phyloP scores from a whole-genome alignment of 2,797 vertebrate species.

The Sphenodon punctatus region DNA sequence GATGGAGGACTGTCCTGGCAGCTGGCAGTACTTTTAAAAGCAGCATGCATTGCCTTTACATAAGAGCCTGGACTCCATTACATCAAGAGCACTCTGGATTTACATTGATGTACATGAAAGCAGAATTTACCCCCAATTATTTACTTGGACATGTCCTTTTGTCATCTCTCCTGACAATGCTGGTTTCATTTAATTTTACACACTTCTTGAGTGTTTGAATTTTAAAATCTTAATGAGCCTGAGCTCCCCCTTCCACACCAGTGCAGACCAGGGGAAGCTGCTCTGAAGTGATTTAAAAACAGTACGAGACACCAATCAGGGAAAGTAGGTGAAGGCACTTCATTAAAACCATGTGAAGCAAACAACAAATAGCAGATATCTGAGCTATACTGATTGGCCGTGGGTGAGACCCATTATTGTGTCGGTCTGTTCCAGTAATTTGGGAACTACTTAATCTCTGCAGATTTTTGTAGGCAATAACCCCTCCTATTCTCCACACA shows the following conservation, averaged over 20 bases:
- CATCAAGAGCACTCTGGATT: background rate
- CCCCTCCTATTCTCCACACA: no score
- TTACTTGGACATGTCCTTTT: background rate
- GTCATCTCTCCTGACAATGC: background rate
- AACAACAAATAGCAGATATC: background rate
- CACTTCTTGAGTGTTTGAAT: background rate
- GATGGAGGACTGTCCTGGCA: no score
- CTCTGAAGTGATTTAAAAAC: background rate
- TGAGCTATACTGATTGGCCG: background rate
- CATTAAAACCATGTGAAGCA: background rate
- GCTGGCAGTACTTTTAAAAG: no score
- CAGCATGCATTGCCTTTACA: background rate
- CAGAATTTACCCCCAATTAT: accelerated
- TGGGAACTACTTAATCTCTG: no score
- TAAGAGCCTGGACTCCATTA: background rate
- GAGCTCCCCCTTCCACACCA: background rate
- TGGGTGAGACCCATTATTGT: no score
- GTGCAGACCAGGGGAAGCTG: background rate
- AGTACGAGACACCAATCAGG: background rate
- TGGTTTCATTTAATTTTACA: background rate
- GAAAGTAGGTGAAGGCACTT: background rate
- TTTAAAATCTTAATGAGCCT: background rate
- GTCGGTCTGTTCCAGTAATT: no score
- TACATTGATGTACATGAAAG: background rate
- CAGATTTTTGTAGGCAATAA: no score